A percentile compares a stretch with the other conserved stretches of the same genome.
Evolutionary conservation across 2,888 invertebrate species (phyloP).

Genomic region (Leucophenga maculata): DNA sequence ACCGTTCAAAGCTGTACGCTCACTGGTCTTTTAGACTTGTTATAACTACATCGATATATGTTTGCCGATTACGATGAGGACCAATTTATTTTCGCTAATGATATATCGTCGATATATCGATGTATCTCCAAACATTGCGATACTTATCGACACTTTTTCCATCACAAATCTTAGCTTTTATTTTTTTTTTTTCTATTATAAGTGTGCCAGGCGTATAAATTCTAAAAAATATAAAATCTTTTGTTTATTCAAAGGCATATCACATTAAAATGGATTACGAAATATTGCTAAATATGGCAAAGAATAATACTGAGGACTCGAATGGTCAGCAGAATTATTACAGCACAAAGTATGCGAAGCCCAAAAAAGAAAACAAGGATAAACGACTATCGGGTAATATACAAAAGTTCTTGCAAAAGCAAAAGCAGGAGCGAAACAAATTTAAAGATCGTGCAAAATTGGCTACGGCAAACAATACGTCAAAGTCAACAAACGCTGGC

Average conservation of each 20-base stretch:
- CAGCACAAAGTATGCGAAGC: conserved; percentile 85
- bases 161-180: too few species aligned
- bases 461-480: conserved; percentile 80
- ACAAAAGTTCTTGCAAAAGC: conserved; percentile 86
- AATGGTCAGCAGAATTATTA: conserved; percentile 77
- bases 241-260: neutral
- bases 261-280: conserved; percentile 76
- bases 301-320: conserved; percentile 74
- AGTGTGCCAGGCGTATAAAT: too few species aligned
- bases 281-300: conserved; percentile 76
- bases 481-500: conserved; percentile 83
- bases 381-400: conserved; percentile 82
- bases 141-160: too few species aligned
- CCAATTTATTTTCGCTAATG: too few species aligned
- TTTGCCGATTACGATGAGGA: too few species aligned
- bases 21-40: too few species aligned
- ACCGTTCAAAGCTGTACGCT: too few species aligned
- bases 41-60: too few species aligned
- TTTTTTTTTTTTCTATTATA: too few species aligned
- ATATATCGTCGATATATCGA: too few species aligned
- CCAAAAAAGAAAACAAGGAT: conserved; percentile 83
- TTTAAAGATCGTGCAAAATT: conserved; percentile 77
- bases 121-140: too few species aligned
- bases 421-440: conserved; percentile 84
- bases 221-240: too few species aligned